phyloP scores from a whole-genome alignment of 2,888 invertebrate species.

The Aromia moschata region DNA sequence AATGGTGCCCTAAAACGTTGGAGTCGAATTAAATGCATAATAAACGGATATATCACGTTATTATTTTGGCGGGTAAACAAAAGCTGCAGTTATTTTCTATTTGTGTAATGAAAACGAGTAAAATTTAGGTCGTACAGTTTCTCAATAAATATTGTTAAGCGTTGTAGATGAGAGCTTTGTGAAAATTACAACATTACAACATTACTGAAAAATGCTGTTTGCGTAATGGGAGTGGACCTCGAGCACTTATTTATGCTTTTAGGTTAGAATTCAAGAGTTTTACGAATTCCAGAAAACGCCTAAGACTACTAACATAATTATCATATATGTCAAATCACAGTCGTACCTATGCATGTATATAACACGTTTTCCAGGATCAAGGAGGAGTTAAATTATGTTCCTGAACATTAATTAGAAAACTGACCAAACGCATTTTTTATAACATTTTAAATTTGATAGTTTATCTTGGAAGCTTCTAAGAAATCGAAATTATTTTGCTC shows the following conservation, averaged over 20 bases:
- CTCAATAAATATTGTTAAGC: not conserved
- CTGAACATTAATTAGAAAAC: too few relatives aligned
- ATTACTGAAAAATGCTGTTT: not conserved
- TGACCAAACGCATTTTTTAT: too few relatives aligned
- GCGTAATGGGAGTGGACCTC: not conserved
- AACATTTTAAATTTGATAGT: too few relatives aligned
- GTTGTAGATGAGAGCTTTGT: not conserved
- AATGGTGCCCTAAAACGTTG: not conserved
- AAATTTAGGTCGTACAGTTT: not conserved
- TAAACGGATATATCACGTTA: not conserved
- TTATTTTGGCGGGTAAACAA: not conserved
- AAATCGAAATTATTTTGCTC: too few relatives aligned
- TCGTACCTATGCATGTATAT: too few relatives aligned
- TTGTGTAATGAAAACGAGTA: not conserved
- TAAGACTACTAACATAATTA: too few relatives aligned
- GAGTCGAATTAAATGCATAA: not conserved
- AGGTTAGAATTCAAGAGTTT: not conserved
- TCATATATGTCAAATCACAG: too few relatives aligned
- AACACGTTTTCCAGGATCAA: too few relatives aligned
- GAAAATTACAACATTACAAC: slow-evolving; percentile 2
- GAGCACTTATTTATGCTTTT: not conserved
- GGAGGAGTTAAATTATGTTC: too few relatives aligned
- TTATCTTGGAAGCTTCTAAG: too few relatives aligned
- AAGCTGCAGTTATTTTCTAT: not conserved
- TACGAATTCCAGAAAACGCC: too few relatives aligned